These are phyloP conservation scores for Poeciliopsis turrubarensis DNA, from an alignment of 2,113 vertebrate species.

Conservation along the genomic window DNA sequence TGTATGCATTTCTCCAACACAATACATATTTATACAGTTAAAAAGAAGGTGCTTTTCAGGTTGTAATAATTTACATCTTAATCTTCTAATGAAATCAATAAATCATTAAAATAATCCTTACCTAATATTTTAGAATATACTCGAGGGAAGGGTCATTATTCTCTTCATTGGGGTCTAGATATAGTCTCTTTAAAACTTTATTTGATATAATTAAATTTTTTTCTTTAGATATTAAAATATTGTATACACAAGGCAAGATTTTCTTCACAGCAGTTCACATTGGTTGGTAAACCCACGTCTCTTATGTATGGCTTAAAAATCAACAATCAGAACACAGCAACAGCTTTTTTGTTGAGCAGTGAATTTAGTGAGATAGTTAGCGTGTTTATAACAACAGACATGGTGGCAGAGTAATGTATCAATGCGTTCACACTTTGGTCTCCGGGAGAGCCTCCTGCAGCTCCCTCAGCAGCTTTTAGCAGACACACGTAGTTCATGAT, in stretches of 20 bases:
- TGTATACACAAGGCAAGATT: conserved; percentile 88
- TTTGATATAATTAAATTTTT: conserved; percentile 63
- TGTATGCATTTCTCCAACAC: conserved; percentile 55
- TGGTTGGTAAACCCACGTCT: conserved; percentile 77
- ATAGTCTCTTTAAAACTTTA: conserved; percentile 79
- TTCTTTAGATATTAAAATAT: conserved; percentile 94
- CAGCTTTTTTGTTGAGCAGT: conserved; percentile 87
- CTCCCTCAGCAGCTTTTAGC: conserved; percentile 87
- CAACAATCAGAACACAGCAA: conserved; percentile 87
- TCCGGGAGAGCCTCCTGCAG: conserved; percentile 81
- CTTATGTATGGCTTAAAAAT: conserved; percentile 97
- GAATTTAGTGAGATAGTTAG: conserved; percentile 93
- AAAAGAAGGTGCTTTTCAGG: conserved; percentile 56
- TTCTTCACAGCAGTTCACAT: conserved; percentile 88
- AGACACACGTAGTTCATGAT: conserved; percentile 91
- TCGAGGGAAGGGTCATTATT: conserved; percentile 39
- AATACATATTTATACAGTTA: conserved; percentile 56
- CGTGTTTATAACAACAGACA: conserved; percentile 92
- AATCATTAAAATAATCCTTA: conserved; percentile 60
- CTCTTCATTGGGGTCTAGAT: conserved; percentile 68
- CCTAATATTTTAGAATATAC: conserved; percentile 55
- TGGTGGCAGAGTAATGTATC: conserved; percentile 88
- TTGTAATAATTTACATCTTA: conserved; percentile 52
- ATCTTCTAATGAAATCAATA: conserved; percentile 48
- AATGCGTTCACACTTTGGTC: conserved; percentile 90